Conservation (phyloP, 2,888 invertebrate species). For the Heliconius aoede region DNA sequence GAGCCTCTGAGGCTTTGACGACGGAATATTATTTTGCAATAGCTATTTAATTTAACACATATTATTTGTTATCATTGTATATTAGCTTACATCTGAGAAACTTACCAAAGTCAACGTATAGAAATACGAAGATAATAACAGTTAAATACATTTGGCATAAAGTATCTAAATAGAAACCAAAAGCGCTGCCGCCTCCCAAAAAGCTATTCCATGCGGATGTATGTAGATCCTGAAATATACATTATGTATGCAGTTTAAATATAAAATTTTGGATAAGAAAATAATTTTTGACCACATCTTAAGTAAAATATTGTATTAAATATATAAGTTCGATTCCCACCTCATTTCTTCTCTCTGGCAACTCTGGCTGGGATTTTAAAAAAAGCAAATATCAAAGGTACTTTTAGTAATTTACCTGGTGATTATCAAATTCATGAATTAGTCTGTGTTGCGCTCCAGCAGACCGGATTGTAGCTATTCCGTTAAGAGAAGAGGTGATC, state of each 20-base stretch:
- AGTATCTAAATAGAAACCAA: slow-evolving; percentile 87
- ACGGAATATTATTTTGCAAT: not conserved
- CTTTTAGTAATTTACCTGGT: slow-evolving; percentile 69
- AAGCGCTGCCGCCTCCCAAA: slow-evolving; percentile 84
- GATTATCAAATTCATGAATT: slow-evolving; percentile 83
- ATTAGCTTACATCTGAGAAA: not conserved
- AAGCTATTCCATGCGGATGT: slow-evolving; percentile 87
- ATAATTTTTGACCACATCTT: too few species aligned
- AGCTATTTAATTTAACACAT: not conserved
- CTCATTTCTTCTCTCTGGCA: too few species aligned
- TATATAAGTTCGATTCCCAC: too few species aligned
- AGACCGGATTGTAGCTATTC: slow-evolving; percentile 90
- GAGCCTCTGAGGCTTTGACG: too few species aligned
- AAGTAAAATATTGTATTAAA: too few species aligned
- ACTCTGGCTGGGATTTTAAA: too few species aligned
- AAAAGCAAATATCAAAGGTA: not conserved
- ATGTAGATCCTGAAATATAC: slow-evolving; percentile 82
- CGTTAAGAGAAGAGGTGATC: slow-evolving; percentile 88
- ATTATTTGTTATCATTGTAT: not conserved
- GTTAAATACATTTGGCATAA: slow-evolving; percentile 86
- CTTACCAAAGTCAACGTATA: slow-evolving; percentile 78
- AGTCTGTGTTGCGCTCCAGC: slow-evolving; percentile 86
- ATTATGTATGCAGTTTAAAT: not conserved
- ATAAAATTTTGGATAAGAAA: too few species aligned
- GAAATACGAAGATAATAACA: slow-evolving; percentile 86